These are phyloP conservation scores for Microtus pennsylvanicus DNA, from an alignment of 2,113 vertebrate genomes.

Conservation along the genomic window DNA sequence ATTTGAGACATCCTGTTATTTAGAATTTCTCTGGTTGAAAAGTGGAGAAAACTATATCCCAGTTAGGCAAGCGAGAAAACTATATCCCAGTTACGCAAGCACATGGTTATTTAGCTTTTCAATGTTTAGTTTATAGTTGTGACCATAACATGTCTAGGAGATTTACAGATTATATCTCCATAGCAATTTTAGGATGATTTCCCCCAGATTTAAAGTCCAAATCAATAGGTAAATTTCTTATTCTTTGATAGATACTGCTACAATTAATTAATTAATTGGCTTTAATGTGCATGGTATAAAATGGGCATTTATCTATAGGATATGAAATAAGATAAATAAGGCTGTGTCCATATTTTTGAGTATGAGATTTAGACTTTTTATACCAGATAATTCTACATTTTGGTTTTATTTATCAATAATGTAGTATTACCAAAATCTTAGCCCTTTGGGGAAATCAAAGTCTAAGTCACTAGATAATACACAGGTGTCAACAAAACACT, in stretches of 20 bases:
- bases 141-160: not conserved
- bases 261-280: not conserved
- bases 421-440: not conserved
- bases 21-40: conserved; percentile 45
- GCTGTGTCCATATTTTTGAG: too few relatives aligned
- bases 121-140: not conserved
- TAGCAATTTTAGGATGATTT: not conserved
- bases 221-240: not conserved
- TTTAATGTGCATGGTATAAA: too few relatives aligned
- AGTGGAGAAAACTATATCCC: not conserved
- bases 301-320: too few relatives aligned
- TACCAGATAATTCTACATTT: not conserved
- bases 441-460: not conserved
- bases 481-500: not conserved
- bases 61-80: conserved; percentile 17
- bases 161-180: not conserved
- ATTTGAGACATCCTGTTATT: not conserved
- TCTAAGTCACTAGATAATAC: not conserved
- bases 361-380: too few relatives aligned
- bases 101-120: not conserved
- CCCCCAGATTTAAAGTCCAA: not conserved
- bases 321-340: too few relatives aligned
- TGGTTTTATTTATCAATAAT: not conserved
- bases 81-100: not conserved
- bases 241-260: not conserved